These are phyloP conservation scores for Neoscelio sp. DNA, from an alignment of 2,888 invertebrate genomes.

Conservation along the genomic window DNA sequence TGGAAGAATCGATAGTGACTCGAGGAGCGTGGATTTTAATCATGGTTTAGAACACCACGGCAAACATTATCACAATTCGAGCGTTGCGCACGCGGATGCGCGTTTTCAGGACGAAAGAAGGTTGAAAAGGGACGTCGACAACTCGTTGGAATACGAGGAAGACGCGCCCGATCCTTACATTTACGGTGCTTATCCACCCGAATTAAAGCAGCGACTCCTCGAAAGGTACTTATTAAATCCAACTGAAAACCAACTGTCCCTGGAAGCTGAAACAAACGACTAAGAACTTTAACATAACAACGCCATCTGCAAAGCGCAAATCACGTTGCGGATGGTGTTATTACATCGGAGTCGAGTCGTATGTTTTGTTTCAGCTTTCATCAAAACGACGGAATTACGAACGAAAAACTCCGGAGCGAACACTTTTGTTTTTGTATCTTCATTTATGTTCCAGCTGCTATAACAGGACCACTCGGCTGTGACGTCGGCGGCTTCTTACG, in stretches of 20 bases:
- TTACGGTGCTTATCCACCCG: constrained; percentile 94
- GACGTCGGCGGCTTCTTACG: constrained; percentile 30
- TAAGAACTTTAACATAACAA: no score
- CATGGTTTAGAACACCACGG: constrained; percentile 68
- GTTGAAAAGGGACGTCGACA: constrained; percentile 75
- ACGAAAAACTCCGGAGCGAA: background rate
- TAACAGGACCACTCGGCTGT: constrained; percentile 88
- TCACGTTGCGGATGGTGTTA: no score
- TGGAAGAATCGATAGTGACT: constrained; percentile 77
- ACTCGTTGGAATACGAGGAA: constrained; percentile 72
- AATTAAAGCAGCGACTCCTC: constrained; percentile 91
- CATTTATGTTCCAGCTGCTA: constrained; percentile 87
- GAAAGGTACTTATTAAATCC: constrained; percentile 87
- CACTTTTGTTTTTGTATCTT: constrained; percentile 49
- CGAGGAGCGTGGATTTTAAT: constrained; percentile 73
- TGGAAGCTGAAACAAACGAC: no score
- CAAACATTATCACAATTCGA: constrained; percentile 73
- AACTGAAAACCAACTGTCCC: no score
- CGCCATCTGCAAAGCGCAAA: no score
- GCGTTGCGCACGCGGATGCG: constrained; percentile 66
- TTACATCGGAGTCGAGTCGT: no score
- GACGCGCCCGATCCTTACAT: constrained; percentile 88
- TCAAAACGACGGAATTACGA: no score
- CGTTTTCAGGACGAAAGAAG: constrained; percentile 74
- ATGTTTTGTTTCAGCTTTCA: no score